Conservation (phyloP, 2,113 vertebrate species). For the Merops nubicus region DNA sequence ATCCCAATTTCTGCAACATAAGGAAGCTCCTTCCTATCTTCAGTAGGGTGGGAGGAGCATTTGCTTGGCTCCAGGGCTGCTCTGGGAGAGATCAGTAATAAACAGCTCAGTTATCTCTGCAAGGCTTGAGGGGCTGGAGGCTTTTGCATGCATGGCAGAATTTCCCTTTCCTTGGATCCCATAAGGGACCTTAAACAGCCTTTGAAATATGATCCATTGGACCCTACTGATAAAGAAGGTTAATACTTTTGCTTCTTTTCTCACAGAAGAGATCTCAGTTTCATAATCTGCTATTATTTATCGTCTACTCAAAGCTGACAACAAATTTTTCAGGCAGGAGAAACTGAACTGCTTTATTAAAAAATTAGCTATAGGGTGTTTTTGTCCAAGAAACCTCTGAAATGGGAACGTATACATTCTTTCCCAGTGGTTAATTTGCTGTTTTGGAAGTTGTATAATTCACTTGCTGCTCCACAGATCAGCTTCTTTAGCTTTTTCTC, state of each 20-base stretch:
- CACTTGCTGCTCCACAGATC: background rate
- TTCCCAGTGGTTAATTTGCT: background rate
- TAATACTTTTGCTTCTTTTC: background rate
- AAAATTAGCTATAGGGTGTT: background rate
- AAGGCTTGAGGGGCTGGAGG: background rate
- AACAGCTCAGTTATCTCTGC: conserved; percentile 2
- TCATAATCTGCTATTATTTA: background rate
- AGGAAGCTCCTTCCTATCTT: background rate
- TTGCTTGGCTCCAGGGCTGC: background rate
- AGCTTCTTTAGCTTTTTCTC: background rate
- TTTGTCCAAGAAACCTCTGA: background rate
- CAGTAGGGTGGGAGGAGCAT: background rate
- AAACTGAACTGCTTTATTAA: background rate
- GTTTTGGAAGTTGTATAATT: background rate
- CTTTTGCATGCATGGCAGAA: background rate
- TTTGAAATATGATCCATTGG: conserved; percentile 16
- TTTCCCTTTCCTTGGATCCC: background rate
- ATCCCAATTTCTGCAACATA: background rate
- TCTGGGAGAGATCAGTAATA: background rate
- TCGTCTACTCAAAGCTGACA: background rate
- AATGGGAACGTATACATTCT: background rate
- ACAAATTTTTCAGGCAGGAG: background rate
- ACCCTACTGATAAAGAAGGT: background rate
- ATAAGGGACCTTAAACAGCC: background rate
- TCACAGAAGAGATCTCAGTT: background rate